These are phyloP conservation scores for Macrosteles quadrilineatus DNA, from an alignment of 1,140 invertebrate species.

Conservation along the genomic window DNA sequence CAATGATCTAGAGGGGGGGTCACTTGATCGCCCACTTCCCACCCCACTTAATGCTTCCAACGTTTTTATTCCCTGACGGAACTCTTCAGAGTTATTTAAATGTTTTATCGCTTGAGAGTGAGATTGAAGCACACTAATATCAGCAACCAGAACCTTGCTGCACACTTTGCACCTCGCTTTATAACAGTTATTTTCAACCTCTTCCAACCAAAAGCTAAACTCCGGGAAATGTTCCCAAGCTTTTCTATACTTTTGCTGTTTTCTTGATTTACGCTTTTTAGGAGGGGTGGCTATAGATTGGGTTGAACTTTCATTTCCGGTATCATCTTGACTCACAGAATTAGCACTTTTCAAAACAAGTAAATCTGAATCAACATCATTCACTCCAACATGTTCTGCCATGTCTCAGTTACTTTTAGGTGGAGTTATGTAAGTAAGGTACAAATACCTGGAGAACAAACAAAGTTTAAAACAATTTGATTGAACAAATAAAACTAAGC, in stretches of 20 bases:
- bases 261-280: conserved; percentile 31
- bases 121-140: conserved; percentile 38
- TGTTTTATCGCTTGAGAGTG: conserved; percentile 38
- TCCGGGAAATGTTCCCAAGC: conserved; percentile 41
- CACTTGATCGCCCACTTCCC: background rate
- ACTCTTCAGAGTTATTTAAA: conserved; percentile 32
- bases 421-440: no score
- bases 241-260: conserved; percentile 38
- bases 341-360: background rate
- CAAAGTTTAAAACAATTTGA: no score
- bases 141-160: conserved; percentile 39
- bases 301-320: conserved; percentile 26
- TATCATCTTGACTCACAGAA: conserved; percentile 25
- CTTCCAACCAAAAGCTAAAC: conserved; percentile 38
- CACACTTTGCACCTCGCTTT: conserved; percentile 42
- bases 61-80: conserved; percentile 3
- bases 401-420: no score
- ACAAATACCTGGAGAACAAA: no score
- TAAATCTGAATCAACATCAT: background rate
- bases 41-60: conserved; percentile 1
- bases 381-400: no score
- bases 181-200: conserved; percentile 34
- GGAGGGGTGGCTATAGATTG: conserved; percentile 20
- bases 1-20: background rate
- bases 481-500: no score